These are phyloP conservation scores for Tethea ocularis DNA, from an alignment of 2,888 invertebrate genomes.

Conservation along the genomic window DNA sequence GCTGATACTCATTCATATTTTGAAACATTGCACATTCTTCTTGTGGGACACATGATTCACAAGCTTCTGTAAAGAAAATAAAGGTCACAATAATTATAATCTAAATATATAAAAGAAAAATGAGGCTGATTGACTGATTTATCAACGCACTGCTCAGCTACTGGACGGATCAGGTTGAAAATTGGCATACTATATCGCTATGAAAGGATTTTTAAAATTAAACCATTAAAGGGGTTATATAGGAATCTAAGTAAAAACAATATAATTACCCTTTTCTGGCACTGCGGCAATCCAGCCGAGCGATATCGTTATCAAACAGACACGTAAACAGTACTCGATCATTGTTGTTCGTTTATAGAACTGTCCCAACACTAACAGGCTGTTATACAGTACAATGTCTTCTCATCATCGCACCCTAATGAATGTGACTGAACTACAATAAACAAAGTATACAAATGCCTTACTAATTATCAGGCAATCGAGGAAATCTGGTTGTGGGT, in stretches of 20 bases:
- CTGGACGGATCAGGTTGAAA: too few relatives aligned
- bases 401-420: slow-evolving; percentile 28
- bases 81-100: too few relatives aligned
- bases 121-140: neutral
- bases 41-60: slow-evolving; percentile 53
- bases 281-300: neutral
- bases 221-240: too few relatives aligned
- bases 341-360: slow-evolving; percentile 6
- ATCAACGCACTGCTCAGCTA: too few relatives aligned
- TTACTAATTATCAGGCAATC: slow-evolving; percentile 50
- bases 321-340: slow-evolving; percentile 24
- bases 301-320: neutral
- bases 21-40: slow-evolving; percentile 52
- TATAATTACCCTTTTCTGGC: neutral
- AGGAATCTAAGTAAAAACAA: too few relatives aligned
- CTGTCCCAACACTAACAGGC: slow-evolving; percentile 13
- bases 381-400: slow-evolving; percentile 25
- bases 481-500: slow-evolving; percentile 44
- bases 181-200: too few relatives aligned
- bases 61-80: slow-evolving; percentile 48
- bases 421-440: slow-evolving; percentile 24
- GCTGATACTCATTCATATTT: slow-evolving; percentile 49
- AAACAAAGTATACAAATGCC: slow-evolving; percentile 41
- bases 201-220: too few relatives aligned
- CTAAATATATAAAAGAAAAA: too few relatives aligned